Base-by-base conservation (phyloP, 2,888 invertebrate species). In the Leptopilina myrica region DNA sequence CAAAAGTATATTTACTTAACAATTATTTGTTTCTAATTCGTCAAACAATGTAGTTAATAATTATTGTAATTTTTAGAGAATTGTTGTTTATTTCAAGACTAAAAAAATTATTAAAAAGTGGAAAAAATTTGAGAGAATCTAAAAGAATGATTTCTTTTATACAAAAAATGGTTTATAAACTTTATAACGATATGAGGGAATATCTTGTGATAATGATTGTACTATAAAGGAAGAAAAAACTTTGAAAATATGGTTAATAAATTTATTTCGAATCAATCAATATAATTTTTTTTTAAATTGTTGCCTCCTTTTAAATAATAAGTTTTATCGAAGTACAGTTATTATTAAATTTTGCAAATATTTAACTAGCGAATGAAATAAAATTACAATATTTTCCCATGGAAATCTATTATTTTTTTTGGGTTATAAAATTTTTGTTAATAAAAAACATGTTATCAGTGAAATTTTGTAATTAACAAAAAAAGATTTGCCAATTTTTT, bases 201-300 rank as follows among this genome's bases (percentile, higher is more conserved):
- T 53, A 69, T 69, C 1, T 49, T 53, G 73, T 73, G 73, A 73
- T 40, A 33, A 26, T 53, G 73, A 73, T 40, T 56, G 56, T 73
- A 73, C 12, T 49, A 67, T 67, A 40, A n/a, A 14, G 5, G 43
- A 5, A 14, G n/a, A 5, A 73, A 40, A n/a, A 73, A n/a, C 56
- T 73, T 56, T 53, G 26, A n/a, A 73, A 56, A 14, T 56, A 73
- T 73, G 15, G 14, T 56, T 73, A 73, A 56, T 73, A 56, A 73
- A 73, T 73, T 56, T 73, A 73, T 56, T 73, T 73, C 73, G 73
- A 73, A 69, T 69, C 49, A 69, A 69, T 69, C 5, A 56, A 73
- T 73, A 73, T 40, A 73, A 73, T 73, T 56, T 73, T 56, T 56
- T 56, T 56, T 33, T 5, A 9, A 15, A 56, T 15, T 56, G 11